A percentile compares a stretch with the other conserved stretches of the same genome.
phyloP scores from a whole-genome alignment of 2,797 vertebrate genomes.

The Allenopithecus nigroviridis region DNA sequence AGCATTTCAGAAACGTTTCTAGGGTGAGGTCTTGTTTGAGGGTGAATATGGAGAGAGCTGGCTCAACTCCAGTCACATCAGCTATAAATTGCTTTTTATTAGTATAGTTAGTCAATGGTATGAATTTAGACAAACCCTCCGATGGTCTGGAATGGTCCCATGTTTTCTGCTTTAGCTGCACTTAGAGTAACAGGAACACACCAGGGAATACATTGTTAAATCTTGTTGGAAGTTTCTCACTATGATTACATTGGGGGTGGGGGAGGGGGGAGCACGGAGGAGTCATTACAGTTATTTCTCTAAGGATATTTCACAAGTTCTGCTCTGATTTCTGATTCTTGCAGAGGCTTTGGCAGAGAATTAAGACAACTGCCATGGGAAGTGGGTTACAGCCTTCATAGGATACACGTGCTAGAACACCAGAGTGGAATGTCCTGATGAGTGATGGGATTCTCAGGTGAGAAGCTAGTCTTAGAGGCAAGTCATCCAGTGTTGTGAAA shows the following conservation, averaged over 20 bases:
- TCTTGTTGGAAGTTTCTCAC: background rate
- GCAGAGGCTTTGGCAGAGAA: background rate
- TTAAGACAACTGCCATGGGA: background rate
- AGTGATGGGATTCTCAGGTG: constrained; percentile 8
- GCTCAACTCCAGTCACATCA: background rate
- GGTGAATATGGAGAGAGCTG: background rate
- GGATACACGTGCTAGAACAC: background rate
- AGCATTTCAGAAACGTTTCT: background rate
- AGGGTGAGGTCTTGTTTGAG: background rate
- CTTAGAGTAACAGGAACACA: background rate
- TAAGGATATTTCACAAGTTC: background rate
- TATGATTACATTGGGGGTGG: background rate
- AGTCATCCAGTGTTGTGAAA: background rate
- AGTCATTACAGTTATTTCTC: background rate
- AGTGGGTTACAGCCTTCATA: background rate
- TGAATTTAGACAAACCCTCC: background rate
- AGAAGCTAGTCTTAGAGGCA: background rate
- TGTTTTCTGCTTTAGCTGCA: background rate
- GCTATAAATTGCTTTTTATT: background rate
- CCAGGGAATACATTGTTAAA: background rate
- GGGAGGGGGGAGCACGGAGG: background rate
- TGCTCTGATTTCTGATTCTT: constrained; percentile 26
- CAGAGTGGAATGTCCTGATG: background rate
- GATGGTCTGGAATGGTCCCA: background rate
- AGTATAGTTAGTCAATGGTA: background rate